Evolutionary conservation across 2,797 vertebrate genomes (phyloP), one percentile per base, ranked within the genome.

Genomic region (Arrhamphus sclerolepis): DNA sequence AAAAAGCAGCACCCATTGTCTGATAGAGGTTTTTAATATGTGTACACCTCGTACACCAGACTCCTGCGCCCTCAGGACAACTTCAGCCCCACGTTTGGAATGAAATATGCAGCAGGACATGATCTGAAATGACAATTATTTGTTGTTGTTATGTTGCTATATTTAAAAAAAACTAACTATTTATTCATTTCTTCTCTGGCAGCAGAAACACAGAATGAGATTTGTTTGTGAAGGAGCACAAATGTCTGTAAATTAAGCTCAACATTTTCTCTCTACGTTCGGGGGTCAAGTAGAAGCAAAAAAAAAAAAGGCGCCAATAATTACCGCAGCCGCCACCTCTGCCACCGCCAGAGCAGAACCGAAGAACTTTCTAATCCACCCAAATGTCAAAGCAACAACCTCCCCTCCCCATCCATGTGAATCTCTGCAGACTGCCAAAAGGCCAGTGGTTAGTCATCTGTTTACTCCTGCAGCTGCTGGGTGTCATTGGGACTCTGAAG

Each of bases 371-470:
- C 75, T 90, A 90, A 91, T 90, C 86, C 89, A 73, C 78, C 87
- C 79, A 90, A 91, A 91, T 91, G 89, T 90, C 89, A 91, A 59
- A 62, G 78, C 82, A 42, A 26, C 70, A 75, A 46, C 79, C 84
- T 79, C 80, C 71, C 77, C 83, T 78, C 76, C 64, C 56, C 24
- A 2, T 26, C 24, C 24, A 46, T 44, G 80, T 72, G 78, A 70
- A 83, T 88, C 89, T 90, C 89, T 73, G 75, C 82, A 82, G 85
- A 83, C 88, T 74, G 84, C 77, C 81, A 81, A 91, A 91, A 91
- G 90, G 89, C 90, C 90, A 89, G 82, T 80, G 88, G 87, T 91
- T 90, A 89, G 86, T 91, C 90, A 89, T 91, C 84, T 90, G 88
- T 90, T 90, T 87, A 87, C 88, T 90, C 85, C 82, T 80, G 82